Conservation (phyloP, 2,797 vertebrate species). For the Thunnus albacares region DNA sequence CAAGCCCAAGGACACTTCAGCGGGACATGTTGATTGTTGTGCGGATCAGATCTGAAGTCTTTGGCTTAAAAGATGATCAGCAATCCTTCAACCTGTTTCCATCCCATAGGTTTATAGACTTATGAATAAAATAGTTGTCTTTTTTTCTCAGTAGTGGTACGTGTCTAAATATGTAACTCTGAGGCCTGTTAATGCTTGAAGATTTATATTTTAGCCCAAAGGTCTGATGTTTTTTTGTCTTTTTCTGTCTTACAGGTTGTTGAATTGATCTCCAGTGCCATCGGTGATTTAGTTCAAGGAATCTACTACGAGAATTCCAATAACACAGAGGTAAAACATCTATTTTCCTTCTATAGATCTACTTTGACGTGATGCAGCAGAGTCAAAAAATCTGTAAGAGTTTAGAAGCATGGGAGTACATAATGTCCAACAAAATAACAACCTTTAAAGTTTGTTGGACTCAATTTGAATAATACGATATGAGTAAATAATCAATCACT, state of each 20-base stretch:
- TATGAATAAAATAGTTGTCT: no score
- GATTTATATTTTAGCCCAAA: not conserved
- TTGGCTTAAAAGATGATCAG: not conserved
- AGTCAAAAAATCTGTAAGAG: not conserved
- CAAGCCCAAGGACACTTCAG: slow-evolving; percentile 24
- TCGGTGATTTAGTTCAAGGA: slow-evolving; percentile 96
- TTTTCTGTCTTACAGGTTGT: slow-evolving; percentile 89
- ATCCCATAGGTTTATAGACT: not conserved
- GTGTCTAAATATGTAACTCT: not conserved
- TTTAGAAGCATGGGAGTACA: not conserved
- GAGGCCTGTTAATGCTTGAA: not conserved
- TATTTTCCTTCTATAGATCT: not conserved
- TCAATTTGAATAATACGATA: not conserved
- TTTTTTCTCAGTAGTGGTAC: not conserved
- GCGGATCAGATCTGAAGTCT: slow-evolving; percentile 7
- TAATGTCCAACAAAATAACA: not conserved
- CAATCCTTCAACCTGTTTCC: not conserved
- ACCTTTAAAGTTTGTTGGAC: not conserved
- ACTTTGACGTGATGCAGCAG: not conserved
- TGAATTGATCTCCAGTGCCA: slow-evolving; percentile 95
- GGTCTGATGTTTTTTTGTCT: slow-evolving; percentile 15
- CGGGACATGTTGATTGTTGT: slow-evolving; percentile 24
- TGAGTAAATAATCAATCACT: not conserved
- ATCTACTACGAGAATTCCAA: slow-evolving; percentile 92
- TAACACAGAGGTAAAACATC: slow-evolving; percentile 87